These are phyloP conservation scores for Falco naumanni DNA, from an alignment of 2,797 vertebrate genomes.

Conservation along the genomic window DNA sequence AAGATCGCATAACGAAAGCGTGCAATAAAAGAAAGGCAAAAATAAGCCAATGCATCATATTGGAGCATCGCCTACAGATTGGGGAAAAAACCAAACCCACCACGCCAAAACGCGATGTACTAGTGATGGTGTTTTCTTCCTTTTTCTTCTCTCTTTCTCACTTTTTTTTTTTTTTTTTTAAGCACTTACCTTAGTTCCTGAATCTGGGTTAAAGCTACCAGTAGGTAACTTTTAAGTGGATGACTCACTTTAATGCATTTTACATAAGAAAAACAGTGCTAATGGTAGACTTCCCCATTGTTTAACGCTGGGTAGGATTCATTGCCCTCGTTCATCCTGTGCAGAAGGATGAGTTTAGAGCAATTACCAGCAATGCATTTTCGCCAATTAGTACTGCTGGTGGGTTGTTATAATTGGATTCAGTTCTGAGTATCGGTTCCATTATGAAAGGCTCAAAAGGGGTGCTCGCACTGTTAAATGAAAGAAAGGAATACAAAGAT, in stretches of 20 bases:
- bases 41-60: background rate
- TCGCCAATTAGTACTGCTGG: slow-evolving; percentile 58
- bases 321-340: slow-evolving; percentile 51
- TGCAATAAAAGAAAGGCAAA: background rate
- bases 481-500: slow-evolving; percentile 10
- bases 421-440: slow-evolving; percentile 59
- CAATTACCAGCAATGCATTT: slow-evolving; percentile 53
- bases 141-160: background rate
- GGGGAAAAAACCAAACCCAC: background rate
- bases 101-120: background rate
- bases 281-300: slow-evolving; percentile 43
- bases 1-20: background rate
- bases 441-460: slow-evolving; percentile 55
- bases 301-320: slow-evolving; percentile 53
- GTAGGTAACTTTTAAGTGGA: slow-evolving; percentile 63
- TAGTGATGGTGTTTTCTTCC: background rate
- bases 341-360: slow-evolving; percentile 56
- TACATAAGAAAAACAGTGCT: slow-evolving; percentile 70
- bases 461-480: slow-evolving; percentile 4
- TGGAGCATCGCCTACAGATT: background rate
- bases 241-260: slow-evolving; percentile 75
- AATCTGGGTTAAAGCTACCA: slow-evolving; percentile 58
- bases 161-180: background rate
- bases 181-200: slow-evolving; percentile 12
- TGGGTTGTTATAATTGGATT: slow-evolving; percentile 67